A percentile compares a stretch with the other conserved stretches of the same genome.
These are phyloP conservation scores for Rattus norvegicus DNA, from an alignment of 2,113 vertebrate genomes.

Conservation along the genomic window DNA sequence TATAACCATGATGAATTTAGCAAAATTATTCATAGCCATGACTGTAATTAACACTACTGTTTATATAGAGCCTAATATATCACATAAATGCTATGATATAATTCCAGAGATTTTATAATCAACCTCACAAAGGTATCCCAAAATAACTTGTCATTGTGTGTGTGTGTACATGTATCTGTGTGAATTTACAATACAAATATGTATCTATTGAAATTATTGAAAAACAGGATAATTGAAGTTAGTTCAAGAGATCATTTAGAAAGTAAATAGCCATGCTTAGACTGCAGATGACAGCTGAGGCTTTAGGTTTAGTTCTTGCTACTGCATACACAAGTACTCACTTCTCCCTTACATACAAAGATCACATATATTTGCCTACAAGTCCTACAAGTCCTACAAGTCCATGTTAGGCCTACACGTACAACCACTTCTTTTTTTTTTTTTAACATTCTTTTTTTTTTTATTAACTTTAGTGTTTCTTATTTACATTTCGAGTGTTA, in stretches of 20 bases:
- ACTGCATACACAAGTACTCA: neutral
- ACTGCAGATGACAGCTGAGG: neutral
- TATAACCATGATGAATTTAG: neutral
- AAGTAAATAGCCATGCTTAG: neutral
- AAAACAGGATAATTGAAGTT: neutral
- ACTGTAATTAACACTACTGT: neutral
- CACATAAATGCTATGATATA: neutral
- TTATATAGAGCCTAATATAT: neutral
- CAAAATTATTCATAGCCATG: neutral
- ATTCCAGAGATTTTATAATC: neutral
- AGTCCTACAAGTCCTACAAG: too few species aligned
- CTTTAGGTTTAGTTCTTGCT: neutral
- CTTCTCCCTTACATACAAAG: neutral
- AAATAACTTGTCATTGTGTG: too few species aligned
- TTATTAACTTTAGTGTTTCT: too few species aligned
- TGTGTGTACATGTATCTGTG: too few species aligned
- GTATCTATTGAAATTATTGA: neutral
- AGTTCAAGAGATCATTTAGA: neutral
- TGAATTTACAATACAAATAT: neutral
- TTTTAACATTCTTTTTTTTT: too few species aligned
- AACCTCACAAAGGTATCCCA: neutral
- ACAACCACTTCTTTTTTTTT: too few species aligned
- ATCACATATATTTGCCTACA: neutral
- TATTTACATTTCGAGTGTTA: too few species aligned
- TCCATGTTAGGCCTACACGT: neutral